Evolutionary conservation across 2,797 vertebrate species (phyloP), one percentile per base, ranked within the genome.

Genomic region (Coilia nasus): DNA sequence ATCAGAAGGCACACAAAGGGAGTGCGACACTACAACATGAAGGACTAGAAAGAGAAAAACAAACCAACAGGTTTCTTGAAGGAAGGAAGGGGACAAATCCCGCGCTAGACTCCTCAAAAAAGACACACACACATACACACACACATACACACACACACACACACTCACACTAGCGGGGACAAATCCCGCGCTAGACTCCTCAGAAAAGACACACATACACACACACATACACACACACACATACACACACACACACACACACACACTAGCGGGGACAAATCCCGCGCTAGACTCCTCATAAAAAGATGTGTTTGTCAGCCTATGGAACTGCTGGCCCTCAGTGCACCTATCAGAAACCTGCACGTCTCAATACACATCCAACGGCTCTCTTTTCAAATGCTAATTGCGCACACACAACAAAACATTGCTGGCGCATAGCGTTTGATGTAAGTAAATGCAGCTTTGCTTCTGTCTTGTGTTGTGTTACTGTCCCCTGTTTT

Each of bases 401-500:
- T 71, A 71, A 71, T 71, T 31, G 15, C 25, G 31, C 64, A 71
- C 14, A 71, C 35, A 78, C 71, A 41, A 78, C 71, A 19, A 41
- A 41, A 78, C 71, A 78, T 19, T 44, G 71, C 31, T 78, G 41
- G 14, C 1, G 71, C 64, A 71, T 78, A 78, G 71, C 35, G 71
- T 78, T 78, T 78, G 71, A 78, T 78, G 71, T 44, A 78, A 78
- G 41, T 78, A 41, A 78, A 78, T 78, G 71, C 31, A 78, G 71
- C 71, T 78, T 78, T 78, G 31, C 71, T 35, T 44, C 71, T 41
- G 71, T 54, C 50, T 14, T 54, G 7, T 12, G 35, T 35, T 19
- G n/a, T 25, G 21, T 14, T 54, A 54, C 50, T 54, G 50, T 78
- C 71, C 90, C 86, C 90, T 90, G 91, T 91, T 92, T 92, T 92